phyloP scores from a whole-genome alignment of 2,888 invertebrate species.

The Psylliodes chrysocephalus region DNA sequence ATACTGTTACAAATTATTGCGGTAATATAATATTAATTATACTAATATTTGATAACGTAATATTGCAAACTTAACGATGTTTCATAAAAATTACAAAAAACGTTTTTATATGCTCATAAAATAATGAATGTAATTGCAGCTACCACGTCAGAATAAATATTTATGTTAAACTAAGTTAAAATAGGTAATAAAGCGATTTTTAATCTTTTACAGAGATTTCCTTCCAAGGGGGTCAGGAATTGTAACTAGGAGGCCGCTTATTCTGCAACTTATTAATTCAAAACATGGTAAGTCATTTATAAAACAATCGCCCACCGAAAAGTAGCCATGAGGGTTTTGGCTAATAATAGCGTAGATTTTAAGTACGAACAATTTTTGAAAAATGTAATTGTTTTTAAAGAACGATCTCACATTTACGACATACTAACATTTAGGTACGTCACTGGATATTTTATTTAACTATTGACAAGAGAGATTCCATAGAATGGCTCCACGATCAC shows the following conservation, averaged over 20 bases:
- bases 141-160: not conserved
- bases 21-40: too few relatives aligned
- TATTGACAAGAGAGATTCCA: too few relatives aligned
- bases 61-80: not conserved
- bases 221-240: constrained; percentile 96
- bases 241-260: constrained; percentile 94
- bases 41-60: not conserved
- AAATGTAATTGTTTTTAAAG: not conserved
- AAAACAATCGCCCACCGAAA: too few relatives aligned
- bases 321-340: too few relatives aligned
- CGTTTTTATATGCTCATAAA: not conserved
- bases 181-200: not conserved
- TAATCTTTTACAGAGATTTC: constrained; percentile 82
- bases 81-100: not conserved
- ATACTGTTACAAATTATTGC: too few relatives aligned
- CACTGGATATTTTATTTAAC: too few relatives aligned
- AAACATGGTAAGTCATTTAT: constrained; percentile 74
- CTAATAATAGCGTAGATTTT: not conserved
- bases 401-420: too few relatives aligned
- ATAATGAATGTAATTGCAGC: too few relatives aligned
- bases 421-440: too few relatives aligned
- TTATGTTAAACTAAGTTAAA: not conserved
- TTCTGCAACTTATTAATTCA: constrained; percentile 88
- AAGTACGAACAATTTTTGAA: not conserved
- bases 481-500: too few relatives aligned